Base-by-base conservation (phyloP, 2,888 invertebrate genomes). In the Ferdinandea cuprea region DNA sequence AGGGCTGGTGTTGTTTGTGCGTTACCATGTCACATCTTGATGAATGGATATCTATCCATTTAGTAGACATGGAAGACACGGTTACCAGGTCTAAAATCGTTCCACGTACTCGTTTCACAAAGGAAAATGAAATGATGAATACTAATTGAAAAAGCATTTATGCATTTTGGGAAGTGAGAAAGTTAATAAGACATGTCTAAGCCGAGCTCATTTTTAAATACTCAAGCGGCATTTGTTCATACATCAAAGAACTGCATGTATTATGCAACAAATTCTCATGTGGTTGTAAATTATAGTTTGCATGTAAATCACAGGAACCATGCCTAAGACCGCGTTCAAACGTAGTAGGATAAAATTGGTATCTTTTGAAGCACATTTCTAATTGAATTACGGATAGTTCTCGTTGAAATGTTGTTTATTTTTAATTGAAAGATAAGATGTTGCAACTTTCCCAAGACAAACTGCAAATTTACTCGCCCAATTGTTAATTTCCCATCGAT, bases 131-230 rank as follows among this genome's bases (percentile, higher is more conserved):
- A 56, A 37, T 19, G 13, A 21, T 35, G 37, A 56, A 37, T 58
- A 25, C 58, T 42, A 58, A 58, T 42, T 42, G 19, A 25, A 40
- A 58, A 42, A 58, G 37, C 11, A 8, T 1, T 11, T 9, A 6
- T 44, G n/a, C 30, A 17, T 30, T 44, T 59, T 15, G 25, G 17
- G 7, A 44, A 21, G 59, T 44, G 44, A 46, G 44, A 44, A 61
- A 46, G 30, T 61, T 61, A 61, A 30, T 44, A 46, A 46, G 59
- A 17, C 44, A 44, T 32, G 44, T 17, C 59, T 61, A 19, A 44
- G 6, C 15, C 6, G 5, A 25, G 25, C 25, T 25, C 25, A 25
- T 25, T 25, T 25, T 25, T 3, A 25, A 25, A 25, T 25, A 25
- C 5, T 25, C 11, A 15, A 44, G 44, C 9, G 42, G 42, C 17